Percentiles rank a stretch among this genome's conserved stretches.
Evolutionary conservation across 2,888 invertebrate species (phyloP).

Genomic region (Ommatoiulus sabulosus): DNA sequence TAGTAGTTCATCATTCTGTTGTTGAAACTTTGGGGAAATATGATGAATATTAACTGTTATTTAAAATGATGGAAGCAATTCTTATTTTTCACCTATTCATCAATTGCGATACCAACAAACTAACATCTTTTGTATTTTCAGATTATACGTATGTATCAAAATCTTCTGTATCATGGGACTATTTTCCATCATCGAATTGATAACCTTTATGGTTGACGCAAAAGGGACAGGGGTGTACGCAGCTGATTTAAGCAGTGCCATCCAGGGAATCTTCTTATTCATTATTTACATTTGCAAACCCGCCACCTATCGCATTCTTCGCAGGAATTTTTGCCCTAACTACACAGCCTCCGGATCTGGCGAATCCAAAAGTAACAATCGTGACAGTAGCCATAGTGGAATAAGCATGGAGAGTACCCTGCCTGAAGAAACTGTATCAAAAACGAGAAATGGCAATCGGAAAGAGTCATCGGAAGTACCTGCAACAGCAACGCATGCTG

Average conservation of each 20-base stretch:
- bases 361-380: neutral
- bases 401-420: neutral
- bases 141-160: slow-evolving; percentile 57
- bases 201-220: neutral
- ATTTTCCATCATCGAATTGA: slow-evolving; percentile 57
- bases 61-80: no score
- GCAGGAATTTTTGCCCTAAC: slow-evolving; percentile 44
- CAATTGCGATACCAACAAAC: neutral
- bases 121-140: slow-evolving; percentile 22
- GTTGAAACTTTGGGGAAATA: no score
- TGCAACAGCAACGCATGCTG: neutral
- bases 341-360: neutral
- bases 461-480: neutral
- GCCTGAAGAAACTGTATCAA: neutral
- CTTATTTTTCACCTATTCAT: no score
- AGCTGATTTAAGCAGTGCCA: slow-evolving; percentile 54
- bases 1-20: no score
- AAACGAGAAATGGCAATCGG: neutral
- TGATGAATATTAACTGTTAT: no score
- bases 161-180: slow-evolving; percentile 58
- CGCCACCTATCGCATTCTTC: slow-evolving; percentile 52
- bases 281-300: slow-evolving; percentile 59
- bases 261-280: slow-evolving; percentile 58
- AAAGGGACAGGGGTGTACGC: neutral
- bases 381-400: neutral